Conservation (phyloP, 2,113 vertebrate species). For the Pithys albifrons region DNA sequence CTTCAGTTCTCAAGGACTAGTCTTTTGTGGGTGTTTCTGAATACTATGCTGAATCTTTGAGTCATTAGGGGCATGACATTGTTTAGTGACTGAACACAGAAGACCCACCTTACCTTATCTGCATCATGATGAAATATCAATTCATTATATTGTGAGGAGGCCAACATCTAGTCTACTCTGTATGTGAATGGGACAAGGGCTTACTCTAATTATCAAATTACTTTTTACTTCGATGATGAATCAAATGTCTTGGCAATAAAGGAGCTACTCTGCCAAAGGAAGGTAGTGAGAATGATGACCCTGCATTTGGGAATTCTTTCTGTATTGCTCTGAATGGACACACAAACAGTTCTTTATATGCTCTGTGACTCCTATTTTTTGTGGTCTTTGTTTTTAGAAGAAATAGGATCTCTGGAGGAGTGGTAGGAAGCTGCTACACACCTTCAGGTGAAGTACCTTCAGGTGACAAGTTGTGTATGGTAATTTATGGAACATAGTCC, state of each 20-base stretch:
- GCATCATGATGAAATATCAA: not conserved
- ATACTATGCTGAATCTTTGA: not conserved
- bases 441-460: not conserved
- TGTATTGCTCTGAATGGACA: not conserved
- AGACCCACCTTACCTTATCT: not conserved
- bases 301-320: not conserved
- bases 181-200: rapidly evolving
- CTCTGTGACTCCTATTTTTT: not conserved
- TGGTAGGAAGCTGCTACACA: not conserved
- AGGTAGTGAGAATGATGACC: not conserved
- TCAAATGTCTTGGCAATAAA: not conserved
- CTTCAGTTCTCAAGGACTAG: not conserved
- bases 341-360: not conserved
- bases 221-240: not conserved
- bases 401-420: not conserved
- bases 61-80: not conserved
- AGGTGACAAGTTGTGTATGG: not conserved
- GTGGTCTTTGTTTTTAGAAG: not conserved
- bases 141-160: not conserved
- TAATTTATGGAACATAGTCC: conserved; percentile 9
- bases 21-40: not conserved
- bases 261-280: not conserved
- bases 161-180: rapidly evolving
- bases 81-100: not conserved
- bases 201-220: not conserved